Base-by-base conservation (phyloP, 2,113 vertebrate genomes). In the Tauraco erythrolophus region DNA sequence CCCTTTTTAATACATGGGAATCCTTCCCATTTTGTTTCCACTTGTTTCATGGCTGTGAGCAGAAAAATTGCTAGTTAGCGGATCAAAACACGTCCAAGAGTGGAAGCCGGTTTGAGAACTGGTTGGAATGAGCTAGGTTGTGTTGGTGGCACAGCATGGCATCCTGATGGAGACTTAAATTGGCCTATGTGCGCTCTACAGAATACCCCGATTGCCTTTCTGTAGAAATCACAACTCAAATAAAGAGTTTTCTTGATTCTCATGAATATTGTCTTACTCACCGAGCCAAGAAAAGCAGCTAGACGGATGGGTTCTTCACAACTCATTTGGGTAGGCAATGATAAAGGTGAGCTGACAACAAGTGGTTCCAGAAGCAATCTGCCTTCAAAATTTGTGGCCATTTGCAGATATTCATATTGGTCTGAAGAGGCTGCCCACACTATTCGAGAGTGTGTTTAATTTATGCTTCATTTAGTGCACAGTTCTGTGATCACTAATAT, bases 151-250 rank as follows among this genome's bases (percentile, higher is more conserved):
- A 33, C 0, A 1, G 15, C 15, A 30, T 23, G 30, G 9, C 31
- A 53, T 68, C 28, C 41, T 31, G 18, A n/a, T 27, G 27, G 53
- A 94, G 39, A 21, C 7, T 19, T 45, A 11, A 92, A 91, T 81
- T 39, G 13, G 28, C 33, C 66, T 57, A 4, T 1, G 1, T 57
- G n/a, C 0, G 6, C 31, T 24, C 50, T 80, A 27, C 10, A 37
- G 41, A 74, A 62, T 9, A 74, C 53, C 27, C 53, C 2, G 3
- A 14, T 23, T 68, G 60, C 39, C 33, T 66, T 88, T 61, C 64
- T 92, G 30, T 31, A 60, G 78, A 77, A 80, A 77, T 28, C n/a
- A 61, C 37, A 71, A 60, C 50, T 84, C 43, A 75, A 3, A 50
- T 41, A 53, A 86, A 74, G 9, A 10, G 30, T 62, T 1, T 0